phyloP scores from a whole-genome alignment of 2,797 vertebrate species.

The Monodelphis domestica region DNA sequence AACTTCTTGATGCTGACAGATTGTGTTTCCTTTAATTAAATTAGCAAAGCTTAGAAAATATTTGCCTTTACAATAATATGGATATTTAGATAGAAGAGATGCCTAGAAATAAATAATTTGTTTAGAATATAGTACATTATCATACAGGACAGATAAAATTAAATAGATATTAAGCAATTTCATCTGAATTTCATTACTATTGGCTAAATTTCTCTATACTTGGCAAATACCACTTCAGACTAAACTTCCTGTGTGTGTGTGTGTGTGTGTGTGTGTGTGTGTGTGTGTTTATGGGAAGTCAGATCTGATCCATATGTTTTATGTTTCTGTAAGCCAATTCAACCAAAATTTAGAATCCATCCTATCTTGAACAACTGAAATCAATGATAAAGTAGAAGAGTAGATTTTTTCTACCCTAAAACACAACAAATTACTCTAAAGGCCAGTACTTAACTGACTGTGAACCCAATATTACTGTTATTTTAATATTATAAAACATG shows the following conservation, averaged over 20 bases:
- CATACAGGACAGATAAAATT: slow-evolving; percentile 67
- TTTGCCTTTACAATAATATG: slow-evolving; percentile 38
- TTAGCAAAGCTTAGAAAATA: slow-evolving; percentile 49
- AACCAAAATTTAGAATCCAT: no score
- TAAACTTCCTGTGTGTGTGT: no score
- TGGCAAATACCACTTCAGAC: background rate
- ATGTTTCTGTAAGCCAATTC: no score
- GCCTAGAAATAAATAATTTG: slow-evolving; percentile 39
- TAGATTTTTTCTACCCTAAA: background rate
- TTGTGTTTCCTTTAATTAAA: slow-evolving; percentile 65
- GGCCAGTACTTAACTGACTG: background rate
- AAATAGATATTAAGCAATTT: slow-evolving; percentile 68
- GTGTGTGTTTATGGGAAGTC: no score
- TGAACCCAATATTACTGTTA: background rate
- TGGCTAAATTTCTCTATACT: slow-evolving; percentile 38
- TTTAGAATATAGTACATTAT: slow-evolving; percentile 37
- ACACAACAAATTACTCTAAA: background rate
- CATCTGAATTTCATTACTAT: slow-evolving; percentile 58
- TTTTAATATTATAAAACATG: background rate
- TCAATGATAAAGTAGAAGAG: background rate
- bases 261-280: no score
- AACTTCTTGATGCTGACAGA: slow-evolving; percentile 33
- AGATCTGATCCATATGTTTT: no score
- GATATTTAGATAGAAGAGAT: slow-evolving; percentile 25
- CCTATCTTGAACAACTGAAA: no score